phyloP scores from a whole-genome alignment of 2,797 vertebrate genomes.

The Falco berigora region DNA sequence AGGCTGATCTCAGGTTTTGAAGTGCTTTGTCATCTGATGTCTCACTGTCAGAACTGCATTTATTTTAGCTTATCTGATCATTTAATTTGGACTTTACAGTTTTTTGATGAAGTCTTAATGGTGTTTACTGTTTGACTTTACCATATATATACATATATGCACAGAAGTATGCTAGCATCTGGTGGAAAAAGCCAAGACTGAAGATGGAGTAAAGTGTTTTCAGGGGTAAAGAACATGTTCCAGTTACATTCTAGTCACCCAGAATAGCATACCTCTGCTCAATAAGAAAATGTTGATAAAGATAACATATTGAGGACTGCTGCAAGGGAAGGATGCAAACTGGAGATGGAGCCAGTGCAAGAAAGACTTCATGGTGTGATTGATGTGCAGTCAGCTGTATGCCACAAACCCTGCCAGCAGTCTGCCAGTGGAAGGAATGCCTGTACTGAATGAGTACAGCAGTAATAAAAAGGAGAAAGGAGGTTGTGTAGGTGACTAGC shows the following conservation, averaged over 20 bases:
- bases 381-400: neutral
- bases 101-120: neutral
- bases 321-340: neutral
- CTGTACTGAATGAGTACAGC: neutral
- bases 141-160: neutral
- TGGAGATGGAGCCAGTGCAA: neutral
- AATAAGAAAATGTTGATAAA: neutral
- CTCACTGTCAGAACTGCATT: neutral
- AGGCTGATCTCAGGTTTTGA: neutral
- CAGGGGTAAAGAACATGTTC: neutral
- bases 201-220: neutral
- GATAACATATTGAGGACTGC: neutral
- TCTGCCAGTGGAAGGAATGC: neutral
- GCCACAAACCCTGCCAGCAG: neutral
- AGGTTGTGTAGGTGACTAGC: neutral
- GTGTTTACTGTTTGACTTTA: neutral
- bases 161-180: neutral
- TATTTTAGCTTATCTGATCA: neutral
- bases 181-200: neutral
- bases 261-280: neutral
- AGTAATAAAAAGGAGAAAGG: neutral
- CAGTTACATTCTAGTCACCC: neutral
- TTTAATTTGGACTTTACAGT: fast-evolving
- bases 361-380: neutral
- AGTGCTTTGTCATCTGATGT: neutral